A percentile compares a stretch with the other conserved stretches of the same genome.
Evolutionary conservation across 2,888 invertebrate species (phyloP).

Genomic region (Meteorus colon): DNA sequence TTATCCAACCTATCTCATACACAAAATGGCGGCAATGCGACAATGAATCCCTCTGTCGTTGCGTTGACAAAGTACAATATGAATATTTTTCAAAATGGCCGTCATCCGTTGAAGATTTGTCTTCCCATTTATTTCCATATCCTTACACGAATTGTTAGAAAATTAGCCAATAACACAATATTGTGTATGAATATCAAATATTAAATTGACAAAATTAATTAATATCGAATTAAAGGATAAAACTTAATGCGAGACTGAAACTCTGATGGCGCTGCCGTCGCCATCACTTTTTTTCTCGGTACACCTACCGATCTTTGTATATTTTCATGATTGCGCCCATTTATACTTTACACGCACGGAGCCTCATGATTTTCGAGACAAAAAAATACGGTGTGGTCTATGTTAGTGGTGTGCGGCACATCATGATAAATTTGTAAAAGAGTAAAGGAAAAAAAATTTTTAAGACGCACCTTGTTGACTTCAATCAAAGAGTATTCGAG

Average conservation of each 20-base stretch:
- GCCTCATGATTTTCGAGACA: too few relatives aligned
- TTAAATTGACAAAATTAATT: not conserved
- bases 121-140: too few relatives aligned
- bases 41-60: not conserved
- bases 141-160: too few relatives aligned
- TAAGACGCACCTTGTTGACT: conserved; percentile 4
- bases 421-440: not conserved
- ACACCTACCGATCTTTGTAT: not conserved
- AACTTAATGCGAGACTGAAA: too few relatives aligned
- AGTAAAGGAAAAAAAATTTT: not conserved
- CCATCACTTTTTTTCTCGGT: too few relatives aligned
- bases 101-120: not conserved
- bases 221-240: not conserved
- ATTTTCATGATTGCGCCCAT: not conserved
- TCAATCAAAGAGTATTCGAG: not conserved
- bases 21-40: not conserved
- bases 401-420: conserved; percentile 1
- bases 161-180: too few relatives aligned
- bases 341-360: not conserved
- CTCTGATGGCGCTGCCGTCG: too few relatives aligned
- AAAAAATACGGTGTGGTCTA: conserved; percentile 1
- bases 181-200: too few relatives aligned
- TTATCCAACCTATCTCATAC: not conserved
- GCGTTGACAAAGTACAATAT: not conserved
- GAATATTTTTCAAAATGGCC: not conserved